Conservation (phyloP, 2,888 invertebrate species). For the Campopleginae sp. region DNA sequence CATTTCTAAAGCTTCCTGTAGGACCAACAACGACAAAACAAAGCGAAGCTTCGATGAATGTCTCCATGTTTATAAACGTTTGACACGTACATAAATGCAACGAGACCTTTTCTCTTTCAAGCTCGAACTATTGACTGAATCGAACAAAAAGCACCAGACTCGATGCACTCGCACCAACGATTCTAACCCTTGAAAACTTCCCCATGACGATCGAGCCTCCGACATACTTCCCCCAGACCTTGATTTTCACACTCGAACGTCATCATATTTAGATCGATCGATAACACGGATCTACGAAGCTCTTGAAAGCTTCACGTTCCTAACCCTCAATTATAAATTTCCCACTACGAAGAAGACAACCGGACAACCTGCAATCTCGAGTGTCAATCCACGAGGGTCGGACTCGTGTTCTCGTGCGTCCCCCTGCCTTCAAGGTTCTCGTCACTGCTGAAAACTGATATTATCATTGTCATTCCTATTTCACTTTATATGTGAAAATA, state of each 20-base stretch:
- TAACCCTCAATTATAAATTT: not conserved
- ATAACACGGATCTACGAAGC: not conserved
- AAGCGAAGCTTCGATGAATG: conserved; percentile 38
- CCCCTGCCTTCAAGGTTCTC: not conserved
- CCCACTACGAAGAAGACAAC: not conserved
- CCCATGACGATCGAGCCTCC: not conserved
- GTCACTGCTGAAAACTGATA: not conserved
- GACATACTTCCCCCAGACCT: not conserved
- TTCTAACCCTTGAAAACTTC: conserved; percentile 7
- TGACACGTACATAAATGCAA: conserved; percentile 1
- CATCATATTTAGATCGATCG: not conserved
- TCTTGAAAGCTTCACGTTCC: not conserved
- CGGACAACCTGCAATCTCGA: conserved; percentile 33
- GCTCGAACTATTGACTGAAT: conserved; percentile 61
- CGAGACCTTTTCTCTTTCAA: conserved; percentile 55
- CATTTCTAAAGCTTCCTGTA: conserved; percentile 30
- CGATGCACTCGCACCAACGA: conserved; percentile 7
- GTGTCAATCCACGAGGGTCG: conserved; percentile 2
- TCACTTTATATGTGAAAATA: not conserved
- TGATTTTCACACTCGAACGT: not conserved
- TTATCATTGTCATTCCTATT: conserved; percentile 9
- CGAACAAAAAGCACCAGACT: conserved; percentile 47
- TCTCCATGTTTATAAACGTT: not conserved
- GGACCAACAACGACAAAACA: conserved; percentile 61
- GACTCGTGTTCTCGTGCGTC: not conserved